Evolutionary conservation across 2,113 vertebrate genomes (phyloP), one percentile per base, ranked within the genome.

Genomic region (Equus quagga): DNA sequence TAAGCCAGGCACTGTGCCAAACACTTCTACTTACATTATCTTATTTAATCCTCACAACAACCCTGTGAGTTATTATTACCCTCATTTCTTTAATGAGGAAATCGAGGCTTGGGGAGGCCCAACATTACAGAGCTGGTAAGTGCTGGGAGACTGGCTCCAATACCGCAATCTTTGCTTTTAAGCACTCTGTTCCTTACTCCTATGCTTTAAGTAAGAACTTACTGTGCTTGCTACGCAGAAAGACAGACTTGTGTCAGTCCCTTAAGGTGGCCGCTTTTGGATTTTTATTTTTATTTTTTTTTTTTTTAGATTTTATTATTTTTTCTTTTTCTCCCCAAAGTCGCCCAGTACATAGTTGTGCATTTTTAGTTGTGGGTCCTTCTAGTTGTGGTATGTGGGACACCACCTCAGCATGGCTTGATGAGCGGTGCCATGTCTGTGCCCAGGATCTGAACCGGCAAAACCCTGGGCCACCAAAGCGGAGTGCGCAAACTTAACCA

Each of bases 41-140:
- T 85, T 96, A 60, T 33, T 80, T 56, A 72, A 85, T 78, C 58
- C 56, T 93, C 31, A 56, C 64, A 67, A 76, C 8, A 60, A 56
- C 18, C 14, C 28, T 80, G 7, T n/a, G 54, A 93, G 18, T 49
- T 78, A 41, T 13, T 82, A 62, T 46, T 79, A 31, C 4, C 6
- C 31, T 31, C 80, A 21, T 89, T 92, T 92, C 28, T 92, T 44
- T 89, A 58, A 70, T 2, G 28, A 94, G 62, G 62, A 97, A 83
- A 70, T 64, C 3, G 3, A 89, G n/a, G 28, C 23, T 18, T 36
- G 14, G 10, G 60, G 51, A 41, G 46, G 11, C 15, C 24, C 11
- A 10, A 28, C 28, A 54, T 36, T 13, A 49, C 41, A 69, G 62
- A 93, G 10, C 7, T 26, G 26, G 9, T 78, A 73, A 56, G 14